Base-by-base conservation (phyloP, 2,113 vertebrate species). In the Esox niger region DNA sequence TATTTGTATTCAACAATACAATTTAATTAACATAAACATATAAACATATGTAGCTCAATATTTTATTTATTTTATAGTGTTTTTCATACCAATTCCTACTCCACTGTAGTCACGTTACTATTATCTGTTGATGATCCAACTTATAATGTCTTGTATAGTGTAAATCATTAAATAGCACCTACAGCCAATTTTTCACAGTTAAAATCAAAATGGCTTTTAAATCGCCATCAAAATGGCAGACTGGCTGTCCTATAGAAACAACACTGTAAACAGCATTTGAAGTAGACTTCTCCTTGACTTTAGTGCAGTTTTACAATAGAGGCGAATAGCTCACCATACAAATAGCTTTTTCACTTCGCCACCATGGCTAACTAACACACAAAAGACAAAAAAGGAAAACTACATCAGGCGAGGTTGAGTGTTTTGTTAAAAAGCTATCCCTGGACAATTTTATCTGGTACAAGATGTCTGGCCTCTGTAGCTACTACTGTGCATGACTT, bases 141-240 rank as follows among this genome's bases (percentile, higher is more conserved):
- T n/a, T n/a, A n/a, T n/a, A n/a, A n/a, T n/a, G n/a, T n/a, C n/a
- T n/a, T n/a, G n/a, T 57, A 38, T 29, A 59, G 25, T 21, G 32
- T 54, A 4, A 21, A 49, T 49, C 20, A n/a, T 2, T 43, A 4
- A 69, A 75, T 43, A 81, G 80, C 78, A 79, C 80, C 74, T 38
- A 35, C 25, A 64, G 57, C 9, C n/a, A 52, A 52, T 57, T 38
- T 29, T 69, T 26, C 6, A 69, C 32, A 23, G n/a, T 0, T 1
- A 47, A 27, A 64, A 15, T 15, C 38, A 43, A 43, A 43, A 43
- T 10, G 38, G 38, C 38, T 43, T 15, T n/a, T 43, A 43, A 43
- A 15, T 43, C 38, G 38, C 38, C 3, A 47, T 27, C 20, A 7
- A 17, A 43, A 60, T 43, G 13, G 3, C 20, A 57, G 25, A 57